Evolutionary conservation across 2,113 vertebrate genomes (phyloP).

Genomic region (Callipepla californica): DNA sequence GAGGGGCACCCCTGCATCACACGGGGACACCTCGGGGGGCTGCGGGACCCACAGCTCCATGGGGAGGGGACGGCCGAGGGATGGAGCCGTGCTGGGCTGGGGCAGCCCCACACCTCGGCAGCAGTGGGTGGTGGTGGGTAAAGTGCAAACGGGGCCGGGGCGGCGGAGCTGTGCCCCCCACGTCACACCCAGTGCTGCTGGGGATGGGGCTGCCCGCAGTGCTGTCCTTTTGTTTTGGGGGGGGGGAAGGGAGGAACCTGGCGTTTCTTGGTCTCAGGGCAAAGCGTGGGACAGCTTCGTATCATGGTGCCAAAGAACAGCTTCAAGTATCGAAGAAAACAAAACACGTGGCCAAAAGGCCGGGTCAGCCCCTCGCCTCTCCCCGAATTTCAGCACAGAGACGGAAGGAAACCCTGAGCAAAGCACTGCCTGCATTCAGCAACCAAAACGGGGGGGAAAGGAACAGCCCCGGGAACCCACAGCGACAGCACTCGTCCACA

Average conservation of each 20-base stretch:
- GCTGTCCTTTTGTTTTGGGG: not conserved
- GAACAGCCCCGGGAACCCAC: not conserved
- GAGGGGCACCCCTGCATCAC: not conserved
- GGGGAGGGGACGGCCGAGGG: not conserved
- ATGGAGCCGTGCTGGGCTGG: accelerated
- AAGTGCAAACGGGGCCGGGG: constrained; percentile 50
- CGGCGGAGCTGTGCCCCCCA: not conserved
- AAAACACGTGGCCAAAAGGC: constrained; percentile 4
- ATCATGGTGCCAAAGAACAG: constrained; percentile 31
- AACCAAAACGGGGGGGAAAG: constrained; percentile 15
- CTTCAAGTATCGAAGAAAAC: constrained; percentile 67
- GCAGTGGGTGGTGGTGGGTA: not conserved
- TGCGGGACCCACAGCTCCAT: not conserved
- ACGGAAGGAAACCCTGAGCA: constrained; percentile 71
- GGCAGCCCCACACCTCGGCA: not conserved
- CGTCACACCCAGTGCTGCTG: not conserved
- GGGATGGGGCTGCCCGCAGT: not conserved
- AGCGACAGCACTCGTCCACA: not conserved
- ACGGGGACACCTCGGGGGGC: not conserved
- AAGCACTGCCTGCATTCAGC: constrained; percentile 38
- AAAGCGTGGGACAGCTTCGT: not conserved
- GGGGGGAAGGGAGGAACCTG: not conserved
- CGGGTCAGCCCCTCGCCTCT: constrained; percentile 32
- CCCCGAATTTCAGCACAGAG: constrained; percentile 38
- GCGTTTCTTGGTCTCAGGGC: not conserved